These are phyloP conservation scores for Eriosoma lanigerum DNA, from an alignment of 1,140 invertebrate genomes.

Conservation along the genomic window DNA sequence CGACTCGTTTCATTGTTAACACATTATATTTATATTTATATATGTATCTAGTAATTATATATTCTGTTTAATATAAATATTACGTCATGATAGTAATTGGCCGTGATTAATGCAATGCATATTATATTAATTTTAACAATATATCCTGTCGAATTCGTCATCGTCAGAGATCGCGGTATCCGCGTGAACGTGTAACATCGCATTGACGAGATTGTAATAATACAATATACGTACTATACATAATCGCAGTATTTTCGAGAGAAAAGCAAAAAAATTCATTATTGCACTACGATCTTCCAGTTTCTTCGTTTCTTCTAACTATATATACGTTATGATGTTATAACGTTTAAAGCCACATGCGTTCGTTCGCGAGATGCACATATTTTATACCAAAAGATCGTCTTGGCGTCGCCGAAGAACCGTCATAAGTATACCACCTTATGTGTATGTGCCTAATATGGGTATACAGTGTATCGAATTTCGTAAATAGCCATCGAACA, in stretches of 20 bases:
- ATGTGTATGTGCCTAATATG: no score
- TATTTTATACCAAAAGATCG: neutral
- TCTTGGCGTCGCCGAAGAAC: neutral
- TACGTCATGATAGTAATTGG: conserved; percentile 8
- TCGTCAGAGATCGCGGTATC: neutral
- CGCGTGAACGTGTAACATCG: no score
- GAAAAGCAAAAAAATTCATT: no score
- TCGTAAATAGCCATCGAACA: conserved; percentile 38
- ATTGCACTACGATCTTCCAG: no score
- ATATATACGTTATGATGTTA: no score
- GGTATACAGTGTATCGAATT: conserved; percentile 42
- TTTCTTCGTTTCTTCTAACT: no score
- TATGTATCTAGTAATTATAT: neutral
- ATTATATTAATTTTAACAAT: neutral
- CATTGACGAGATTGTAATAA: no score
- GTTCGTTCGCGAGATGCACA: no score
- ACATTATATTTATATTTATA: neutral
- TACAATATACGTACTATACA: neutral
- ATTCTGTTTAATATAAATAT: neutral
- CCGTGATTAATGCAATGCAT: no score
- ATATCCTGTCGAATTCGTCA: neutral
- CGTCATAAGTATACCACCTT: no score
- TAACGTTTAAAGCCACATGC: no score
- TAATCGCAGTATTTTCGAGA: no score
- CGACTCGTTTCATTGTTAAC: neutral